These are phyloP conservation scores for Pangasius sanitwongsei DNA, from an alignment of 2,797 vertebrate genomes.

Conservation along the genomic window DNA sequence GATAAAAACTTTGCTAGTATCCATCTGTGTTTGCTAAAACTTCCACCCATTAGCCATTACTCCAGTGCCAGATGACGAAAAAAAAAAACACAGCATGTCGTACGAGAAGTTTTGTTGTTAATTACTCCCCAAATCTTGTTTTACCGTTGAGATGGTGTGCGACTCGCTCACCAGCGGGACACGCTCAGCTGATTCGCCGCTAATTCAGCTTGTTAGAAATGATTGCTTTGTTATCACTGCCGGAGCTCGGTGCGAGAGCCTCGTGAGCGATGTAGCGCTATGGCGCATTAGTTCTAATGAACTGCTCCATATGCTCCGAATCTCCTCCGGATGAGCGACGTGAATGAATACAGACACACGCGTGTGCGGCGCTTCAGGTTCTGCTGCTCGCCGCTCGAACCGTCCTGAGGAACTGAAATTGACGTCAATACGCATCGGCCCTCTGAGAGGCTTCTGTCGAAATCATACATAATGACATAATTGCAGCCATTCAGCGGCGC, in stretches of 20 bases:
- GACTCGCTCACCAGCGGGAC: conserved; percentile 41
- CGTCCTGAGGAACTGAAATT: background rate
- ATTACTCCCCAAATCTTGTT: conserved; percentile 26
- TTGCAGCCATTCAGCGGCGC: conserved; percentile 10
- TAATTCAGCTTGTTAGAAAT: conserved; percentile 58
- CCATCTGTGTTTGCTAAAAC: background rate
- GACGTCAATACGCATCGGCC: background rate
- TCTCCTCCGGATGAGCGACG: conserved; percentile 42
- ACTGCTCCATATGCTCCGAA: conserved; percentile 54
- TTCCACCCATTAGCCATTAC: background rate
- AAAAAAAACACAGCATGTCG: background rate
- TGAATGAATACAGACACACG: conserved; percentile 20
- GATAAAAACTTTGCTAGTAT: background rate
- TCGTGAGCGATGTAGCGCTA: conserved; percentile 43
- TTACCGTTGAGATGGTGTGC: conserved; percentile 29
- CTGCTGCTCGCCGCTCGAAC: background rate
- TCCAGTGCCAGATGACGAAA: background rate
- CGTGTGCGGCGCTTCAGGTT: conserved; percentile 2
- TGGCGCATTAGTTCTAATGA: conserved; percentile 56
- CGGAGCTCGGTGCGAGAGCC: conserved; percentile 36
- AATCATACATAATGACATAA: conserved; percentile 40
- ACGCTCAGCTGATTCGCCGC: conserved; percentile 44
- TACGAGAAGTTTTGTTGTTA: conserved; percentile 27
- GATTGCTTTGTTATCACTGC: conserved; percentile 57
- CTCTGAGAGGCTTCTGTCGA: conserved; percentile 3